Conservation (phyloP, 2,888 invertebrate genomes). For the Cerceris rybyensis region DNA sequence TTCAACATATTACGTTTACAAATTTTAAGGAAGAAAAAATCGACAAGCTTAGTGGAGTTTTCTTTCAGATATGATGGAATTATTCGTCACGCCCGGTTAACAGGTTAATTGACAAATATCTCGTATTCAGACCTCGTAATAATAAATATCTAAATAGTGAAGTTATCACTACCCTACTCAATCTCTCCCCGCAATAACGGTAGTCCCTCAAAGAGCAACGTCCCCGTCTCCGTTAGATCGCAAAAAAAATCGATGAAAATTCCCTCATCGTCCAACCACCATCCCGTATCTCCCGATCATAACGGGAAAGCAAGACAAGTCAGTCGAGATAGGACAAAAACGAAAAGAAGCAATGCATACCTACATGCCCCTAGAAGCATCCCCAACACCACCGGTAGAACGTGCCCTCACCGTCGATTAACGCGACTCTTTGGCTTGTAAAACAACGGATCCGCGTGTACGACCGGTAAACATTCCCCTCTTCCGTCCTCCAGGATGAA, state of each 20-base stretch:
- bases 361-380: background rate
- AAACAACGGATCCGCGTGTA: constrained; percentile 52
- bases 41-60: too few relatives aligned
- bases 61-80: too few relatives aligned
- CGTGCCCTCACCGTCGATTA: constrained; percentile 40
- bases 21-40: too few relatives aligned
- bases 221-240: background rate
- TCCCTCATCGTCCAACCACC: background rate
- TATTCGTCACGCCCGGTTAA: too few relatives aligned
- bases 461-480: background rate
- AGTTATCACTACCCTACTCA: too few relatives aligned
- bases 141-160: too few relatives aligned
- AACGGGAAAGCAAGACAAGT: background rate
- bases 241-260: background rate
- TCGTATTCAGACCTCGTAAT: too few relatives aligned
- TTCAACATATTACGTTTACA: too few relatives aligned
- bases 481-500: constrained; percentile 1
- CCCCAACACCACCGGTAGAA: background rate
- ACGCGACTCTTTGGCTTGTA: constrained; percentile 47
- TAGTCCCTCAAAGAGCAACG: too few relatives aligned
- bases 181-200: too few relatives aligned
- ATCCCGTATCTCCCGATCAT: background rate
- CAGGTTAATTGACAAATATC: too few relatives aligned
- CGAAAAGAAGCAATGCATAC: background rate
- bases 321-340: too few relatives aligned